Percentiles rank a stretch among this genome's conserved stretches.
These are phyloP conservation scores for Babyrousa celebensis DNA, from an alignment of 2,797 vertebrate genomes.

Conservation along the genomic window DNA sequence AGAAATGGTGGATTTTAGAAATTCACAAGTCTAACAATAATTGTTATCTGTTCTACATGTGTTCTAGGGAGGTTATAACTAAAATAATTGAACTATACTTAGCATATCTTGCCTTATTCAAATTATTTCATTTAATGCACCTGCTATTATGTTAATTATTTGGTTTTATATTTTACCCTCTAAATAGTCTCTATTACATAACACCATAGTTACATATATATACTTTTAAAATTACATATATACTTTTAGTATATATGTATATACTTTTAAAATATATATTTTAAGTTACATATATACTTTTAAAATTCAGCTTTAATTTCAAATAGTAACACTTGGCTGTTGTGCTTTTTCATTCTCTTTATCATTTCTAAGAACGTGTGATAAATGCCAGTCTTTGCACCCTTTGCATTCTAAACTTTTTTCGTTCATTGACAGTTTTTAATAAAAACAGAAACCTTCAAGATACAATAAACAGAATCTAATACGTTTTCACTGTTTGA, in stretches of 20 bases:
- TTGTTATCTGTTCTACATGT: background rate
- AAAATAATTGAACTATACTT: slow-evolving; percentile 7
- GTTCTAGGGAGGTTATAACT: background rate
- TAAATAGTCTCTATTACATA: background rate
- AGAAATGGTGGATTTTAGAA: slow-evolving; percentile 17
- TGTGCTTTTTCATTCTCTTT: slow-evolving; percentile 10
- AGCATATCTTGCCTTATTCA: background rate
- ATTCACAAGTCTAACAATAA: background rate
- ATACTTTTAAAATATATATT: background rate
- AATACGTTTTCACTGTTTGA: slow-evolving; percentile 2
- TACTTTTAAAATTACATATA: background rate
- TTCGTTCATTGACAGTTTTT: slow-evolving; percentile 19
- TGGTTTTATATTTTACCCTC: background rate
- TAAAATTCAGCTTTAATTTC: background rate
- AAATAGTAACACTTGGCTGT: background rate
- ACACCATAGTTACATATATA: background rate
- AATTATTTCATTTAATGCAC: background rate
- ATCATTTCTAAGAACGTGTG: background rate
- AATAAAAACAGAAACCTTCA: background rate
- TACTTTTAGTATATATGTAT: background rate
- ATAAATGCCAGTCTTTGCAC: background rate
- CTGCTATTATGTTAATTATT: background rate
- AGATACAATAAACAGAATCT: slow-evolving; percentile 24
- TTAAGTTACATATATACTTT: background rate
- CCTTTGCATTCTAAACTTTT: background rate